These are phyloP conservation scores for Stichodactyla helianthus DNA, from an alignment of 64 coral and sea anemone genomes.

Conservation along the genomic window DNA sequence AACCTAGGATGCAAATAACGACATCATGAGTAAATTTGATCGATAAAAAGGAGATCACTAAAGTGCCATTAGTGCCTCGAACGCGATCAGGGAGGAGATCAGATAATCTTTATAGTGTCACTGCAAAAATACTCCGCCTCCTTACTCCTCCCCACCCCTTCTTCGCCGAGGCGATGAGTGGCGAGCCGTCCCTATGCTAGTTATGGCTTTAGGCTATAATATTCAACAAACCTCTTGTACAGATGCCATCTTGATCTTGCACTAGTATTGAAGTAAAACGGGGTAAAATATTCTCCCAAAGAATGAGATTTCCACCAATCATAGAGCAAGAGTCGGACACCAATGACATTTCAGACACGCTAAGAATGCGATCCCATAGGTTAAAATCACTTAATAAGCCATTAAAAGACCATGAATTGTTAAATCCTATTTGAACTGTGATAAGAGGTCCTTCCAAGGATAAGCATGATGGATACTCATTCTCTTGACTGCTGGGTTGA, in stretches of 20 bases:
- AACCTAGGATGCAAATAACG: too few relatives aligned
- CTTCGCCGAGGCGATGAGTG: too few relatives aligned
- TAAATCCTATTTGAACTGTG: neutral
- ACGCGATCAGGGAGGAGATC: too few relatives aligned
- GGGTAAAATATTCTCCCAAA: neutral
- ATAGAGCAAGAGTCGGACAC: neutral
- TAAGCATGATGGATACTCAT: neutral
- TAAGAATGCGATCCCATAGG: neutral
- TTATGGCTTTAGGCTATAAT: neutral
- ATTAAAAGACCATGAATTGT: neutral
- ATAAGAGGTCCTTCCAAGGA: neutral
- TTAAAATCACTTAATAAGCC: neutral
- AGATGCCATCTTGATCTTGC: neutral
- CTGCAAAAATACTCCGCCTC: too few relatives aligned
- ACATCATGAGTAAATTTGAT: too few relatives aligned
- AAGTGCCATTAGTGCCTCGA: too few relatives aligned
- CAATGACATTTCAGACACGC: neutral
- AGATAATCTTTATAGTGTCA: too few relatives aligned
- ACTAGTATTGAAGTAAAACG: neutral
- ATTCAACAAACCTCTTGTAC: neutral
- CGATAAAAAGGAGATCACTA: too few relatives aligned
- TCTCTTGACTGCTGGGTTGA: neutral
- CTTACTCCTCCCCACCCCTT: too few relatives aligned
- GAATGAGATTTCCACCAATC: neutral
- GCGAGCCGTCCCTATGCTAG: too few relatives aligned